These are phyloP conservation scores for Phortica variegata DNA, from an alignment of 1,140 invertebrate genomes.

Conservation along the genomic window DNA sequence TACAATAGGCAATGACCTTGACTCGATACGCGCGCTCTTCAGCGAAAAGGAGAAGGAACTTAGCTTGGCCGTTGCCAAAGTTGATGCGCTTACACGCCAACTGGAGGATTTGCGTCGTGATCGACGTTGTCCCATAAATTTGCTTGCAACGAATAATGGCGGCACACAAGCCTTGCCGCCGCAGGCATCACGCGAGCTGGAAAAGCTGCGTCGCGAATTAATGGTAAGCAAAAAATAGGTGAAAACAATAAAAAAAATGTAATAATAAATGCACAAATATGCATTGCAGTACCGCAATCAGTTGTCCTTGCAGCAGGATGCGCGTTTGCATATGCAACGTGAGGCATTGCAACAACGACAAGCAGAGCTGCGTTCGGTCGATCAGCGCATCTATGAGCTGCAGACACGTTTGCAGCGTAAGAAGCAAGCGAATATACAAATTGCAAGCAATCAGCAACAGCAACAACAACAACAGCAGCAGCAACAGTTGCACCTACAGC, in stretches of 20 bases:
- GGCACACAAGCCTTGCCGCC: conserved; percentile 63
- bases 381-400: conserved; percentile 88
- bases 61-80: conserved; percentile 90
- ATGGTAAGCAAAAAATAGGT: conserved; percentile 68
- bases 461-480: conserved; percentile 25
- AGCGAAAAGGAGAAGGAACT: conserved; percentile 98
- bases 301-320: conserved; percentile 91
- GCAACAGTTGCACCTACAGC: conserved; percentile 22
- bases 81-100: conserved; percentile 91
- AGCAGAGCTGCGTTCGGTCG: conserved; percentile 87
- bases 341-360: conserved; percentile 82
- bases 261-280: conserved; percentile 25
- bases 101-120: conserved; percentile 83
- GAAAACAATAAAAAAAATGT: neutral
- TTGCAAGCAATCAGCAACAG: conserved; percentile 35
- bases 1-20: conserved; percentile 92
- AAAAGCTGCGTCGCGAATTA: conserved; percentile 85
- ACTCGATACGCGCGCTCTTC: conserved; percentile 92
- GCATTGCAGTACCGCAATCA: conserved; percentile 88
- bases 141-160: conserved; percentile 42
- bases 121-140: conserved; percentile 58
- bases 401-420: conserved; percentile 88
- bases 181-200: conserved; percentile 79
- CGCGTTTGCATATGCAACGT: conserved; percentile 79
- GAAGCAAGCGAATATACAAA: conserved; percentile 69